These are phyloP conservation scores for Cylindroiulus punctatus DNA, from an alignment of 2,888 invertebrate genomes.

Conservation along the genomic window DNA sequence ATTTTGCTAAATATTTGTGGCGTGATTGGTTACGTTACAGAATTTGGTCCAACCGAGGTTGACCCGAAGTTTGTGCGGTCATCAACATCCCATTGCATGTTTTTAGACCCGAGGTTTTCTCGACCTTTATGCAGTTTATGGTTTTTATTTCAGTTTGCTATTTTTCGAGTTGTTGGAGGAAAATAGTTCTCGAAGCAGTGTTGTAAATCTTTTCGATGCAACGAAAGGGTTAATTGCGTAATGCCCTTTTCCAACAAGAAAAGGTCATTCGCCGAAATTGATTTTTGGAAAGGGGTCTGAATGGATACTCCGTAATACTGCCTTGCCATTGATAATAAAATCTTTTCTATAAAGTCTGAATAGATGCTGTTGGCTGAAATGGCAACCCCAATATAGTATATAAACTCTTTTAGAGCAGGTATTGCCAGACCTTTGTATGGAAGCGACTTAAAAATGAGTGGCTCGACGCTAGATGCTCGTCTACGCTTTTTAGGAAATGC, in stretches of 20 bases:
- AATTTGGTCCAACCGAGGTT: neutral
- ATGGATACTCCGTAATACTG: conserved; percentile 19
- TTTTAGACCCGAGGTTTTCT: neutral
- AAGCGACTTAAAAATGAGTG: conserved; percentile 35
- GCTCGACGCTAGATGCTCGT: neutral
- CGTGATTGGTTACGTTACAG: neutral
- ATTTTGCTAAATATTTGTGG: neutral
- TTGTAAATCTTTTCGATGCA: conserved; percentile 5
- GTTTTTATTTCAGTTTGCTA: neutral
- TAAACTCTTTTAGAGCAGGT: conserved; percentile 29
- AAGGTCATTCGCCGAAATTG: conserved; percentile 28
- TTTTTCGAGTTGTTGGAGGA: neutral
- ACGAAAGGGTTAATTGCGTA: conserved; percentile 36
- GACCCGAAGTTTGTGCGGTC: neutral
- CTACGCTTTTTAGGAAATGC: conserved; percentile 35
- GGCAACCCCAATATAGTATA: conserved; percentile 14
- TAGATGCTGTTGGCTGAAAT: conserved; percentile 36
- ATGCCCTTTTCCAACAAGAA: conserved; percentile 14
- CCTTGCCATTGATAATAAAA: conserved; percentile 18
- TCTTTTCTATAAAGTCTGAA: conserved; percentile 31
- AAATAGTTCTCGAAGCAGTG: conserved; percentile 32
- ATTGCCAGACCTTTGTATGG: conserved; percentile 15
- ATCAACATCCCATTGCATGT: neutral
- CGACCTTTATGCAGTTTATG: too few relatives aligned
- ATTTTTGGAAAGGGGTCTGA: conserved; percentile 11